Evolutionary conservation across 2,888 invertebrate species (phyloP), one percentile per base, ranked within the genome.

Genomic region (Sthenelais limicola): DNA sequence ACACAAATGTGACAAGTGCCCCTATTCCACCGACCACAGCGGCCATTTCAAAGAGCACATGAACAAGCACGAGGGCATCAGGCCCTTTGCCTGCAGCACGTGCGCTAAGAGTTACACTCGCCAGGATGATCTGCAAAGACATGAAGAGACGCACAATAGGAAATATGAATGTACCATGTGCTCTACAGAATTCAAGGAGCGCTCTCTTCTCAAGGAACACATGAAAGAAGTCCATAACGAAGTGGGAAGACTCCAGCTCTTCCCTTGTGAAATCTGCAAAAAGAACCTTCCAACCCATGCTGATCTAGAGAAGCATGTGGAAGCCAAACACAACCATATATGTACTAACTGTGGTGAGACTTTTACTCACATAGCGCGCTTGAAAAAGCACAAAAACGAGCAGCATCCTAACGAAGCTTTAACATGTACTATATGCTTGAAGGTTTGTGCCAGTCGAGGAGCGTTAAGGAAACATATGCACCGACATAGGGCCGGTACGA

Each of bases 401-500:
- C 3, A 15, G n/a, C 62, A 73, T 35, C 47, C 49, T 1, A 21
- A 58, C 12, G 68, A 68, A 24, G 51, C 24, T 3, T 35, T 73
- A 4, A 68, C 52, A 15, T 73, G 72, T 58, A 38, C 51, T 4
- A 30, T 68, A 18, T 74, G 74, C 68, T 33, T 51, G 5, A 58
- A 68, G 73, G 26, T 21, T 5, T 69, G 58, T 33, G 30, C 67
- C 24, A 58, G 73, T n/a, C 30, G 62, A 35, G 47, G 51, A 0
- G 76, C 76, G 0, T 49, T 73, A 1, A 47, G 71, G 21, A 74
- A 71, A 38, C 77, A 77, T 68, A 58, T 70, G 35, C 33, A 62
- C 26, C 38, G 68, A 12, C 77, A 77, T 51, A 30, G 49, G 1
- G 30, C 47, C 12, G 67, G 62, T 3, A 38, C 12, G 3, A 35